Evolutionary conservation across 2,888 invertebrate genomes (phyloP).

Genomic region (Temnothorax ravouxi): DNA sequence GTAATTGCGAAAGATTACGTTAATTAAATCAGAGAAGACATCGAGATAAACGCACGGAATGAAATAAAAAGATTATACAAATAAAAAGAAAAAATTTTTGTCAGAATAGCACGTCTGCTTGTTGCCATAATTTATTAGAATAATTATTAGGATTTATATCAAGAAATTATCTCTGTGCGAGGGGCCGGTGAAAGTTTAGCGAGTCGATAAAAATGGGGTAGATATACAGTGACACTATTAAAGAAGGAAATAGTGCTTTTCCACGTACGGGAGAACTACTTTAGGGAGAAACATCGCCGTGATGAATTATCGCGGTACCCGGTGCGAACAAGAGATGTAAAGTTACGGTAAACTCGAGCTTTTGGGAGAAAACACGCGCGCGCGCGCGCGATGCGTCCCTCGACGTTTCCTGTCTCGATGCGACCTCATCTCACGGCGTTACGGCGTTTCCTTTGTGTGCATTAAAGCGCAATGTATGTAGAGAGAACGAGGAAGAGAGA

Average conservation of each 20-base stretch:
- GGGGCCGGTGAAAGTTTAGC: not conserved
- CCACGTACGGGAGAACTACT: not conserved
- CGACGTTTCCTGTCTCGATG: slow-evolving; percentile 44
- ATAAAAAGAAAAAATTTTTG: not conserved
- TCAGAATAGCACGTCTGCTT: not conserved
- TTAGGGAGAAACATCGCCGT: not conserved
- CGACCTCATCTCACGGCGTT: slow-evolving; percentile 30
- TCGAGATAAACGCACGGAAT: not conserved
- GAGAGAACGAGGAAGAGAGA: not conserved
- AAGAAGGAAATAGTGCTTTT: not conserved
- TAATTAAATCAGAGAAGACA: not conserved
- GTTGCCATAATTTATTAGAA: not conserved
- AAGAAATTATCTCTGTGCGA: not conserved
- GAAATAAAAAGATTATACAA: not conserved
- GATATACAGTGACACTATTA: not conserved
- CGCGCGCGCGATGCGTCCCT: slow-evolving; percentile 41
- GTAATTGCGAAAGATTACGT: not conserved
- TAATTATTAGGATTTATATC: not conserved
- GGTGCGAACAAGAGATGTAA: slow-evolving; percentile 13
- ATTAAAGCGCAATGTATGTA: slow-evolving; percentile 26
- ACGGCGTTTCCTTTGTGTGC: slow-evolving; percentile 36
- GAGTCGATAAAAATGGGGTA: not conserved
- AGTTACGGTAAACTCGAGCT: slow-evolving; percentile 10
- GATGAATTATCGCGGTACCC: not conserved
- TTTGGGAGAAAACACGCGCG: slow-evolving; percentile 4